A percentile compares a stretch with the other conserved stretches of the same genome.
phyloP scores from a whole-genome alignment of 2,888 invertebrate species.

The Agriopis marginaria region DNA sequence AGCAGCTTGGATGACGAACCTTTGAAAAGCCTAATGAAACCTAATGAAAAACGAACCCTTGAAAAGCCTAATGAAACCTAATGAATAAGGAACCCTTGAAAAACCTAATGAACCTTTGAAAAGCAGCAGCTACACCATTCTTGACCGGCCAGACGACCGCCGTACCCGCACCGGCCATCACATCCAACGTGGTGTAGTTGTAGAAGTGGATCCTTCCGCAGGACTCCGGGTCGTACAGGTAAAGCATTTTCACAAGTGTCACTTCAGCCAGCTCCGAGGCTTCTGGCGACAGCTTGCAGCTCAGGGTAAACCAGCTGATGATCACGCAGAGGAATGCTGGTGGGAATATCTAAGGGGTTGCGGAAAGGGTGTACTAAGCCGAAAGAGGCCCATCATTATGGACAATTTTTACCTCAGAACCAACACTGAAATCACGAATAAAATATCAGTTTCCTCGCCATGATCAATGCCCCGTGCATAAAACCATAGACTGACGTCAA shows the following conservation, averaged over 20 bases:
- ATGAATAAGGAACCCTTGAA: slow-evolving; percentile 58
- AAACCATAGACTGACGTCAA: too few relatives aligned
- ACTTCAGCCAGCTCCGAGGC: slow-evolving; percentile 67
- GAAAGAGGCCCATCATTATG: too few relatives aligned
- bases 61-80: too few relatives aligned
- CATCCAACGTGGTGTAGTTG: slow-evolving; percentile 60
- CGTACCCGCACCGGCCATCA: slow-evolving; percentile 39
- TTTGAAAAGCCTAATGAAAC: too few relatives aligned
- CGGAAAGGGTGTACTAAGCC: too few relatives aligned
- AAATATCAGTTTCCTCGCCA: too few relatives aligned
- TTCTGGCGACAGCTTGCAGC: slow-evolving; percentile 62
- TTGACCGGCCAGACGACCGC: slow-evolving; percentile 67
- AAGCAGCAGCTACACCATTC: slow-evolving; percentile 63
- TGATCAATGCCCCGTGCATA: too few relatives aligned
- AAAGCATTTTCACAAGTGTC: slow-evolving; percentile 72
- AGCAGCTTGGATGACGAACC: too few relatives aligned
- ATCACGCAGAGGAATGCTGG: slow-evolving; percentile 62
- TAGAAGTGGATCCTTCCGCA: slow-evolving; percentile 71
- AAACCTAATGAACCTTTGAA: slow-evolving; percentile 61
- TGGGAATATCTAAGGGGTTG: neutral
- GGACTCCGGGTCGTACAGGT: slow-evolving; percentile 73
- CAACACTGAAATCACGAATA: too few relatives aligned
- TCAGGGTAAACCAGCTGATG: slow-evolving; percentile 67
- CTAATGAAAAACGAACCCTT: too few relatives aligned
- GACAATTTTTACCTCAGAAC: too few relatives aligned